A percentile compares a stretch with the other conserved stretches of the same genome.
Conservation (phyloP, 2,797 vertebrate species). For the Hapalemur alaotrensis region DNA sequence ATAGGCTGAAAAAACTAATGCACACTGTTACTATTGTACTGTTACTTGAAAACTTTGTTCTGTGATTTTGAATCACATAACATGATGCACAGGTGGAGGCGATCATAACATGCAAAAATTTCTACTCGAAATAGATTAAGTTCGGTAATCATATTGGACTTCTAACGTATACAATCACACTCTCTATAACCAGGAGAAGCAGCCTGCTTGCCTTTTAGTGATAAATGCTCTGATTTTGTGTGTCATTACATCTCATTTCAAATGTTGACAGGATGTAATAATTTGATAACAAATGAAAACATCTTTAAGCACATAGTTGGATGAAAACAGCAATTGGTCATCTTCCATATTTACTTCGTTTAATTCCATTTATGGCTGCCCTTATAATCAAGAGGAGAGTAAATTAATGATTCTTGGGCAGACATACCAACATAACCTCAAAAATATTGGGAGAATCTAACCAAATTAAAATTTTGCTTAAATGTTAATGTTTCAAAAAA, state of each 20-base stretch:
- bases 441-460: constrained; percentile 69
- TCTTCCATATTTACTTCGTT: constrained; percentile 79
- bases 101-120: constrained; percentile 71
- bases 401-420: constrained; percentile 66
- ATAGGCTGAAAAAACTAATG: constrained; percentile 44
- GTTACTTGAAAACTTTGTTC: constrained; percentile 65
- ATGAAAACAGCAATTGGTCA: constrained; percentile 82
- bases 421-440: constrained; percentile 57
- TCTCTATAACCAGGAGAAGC: constrained; percentile 75
- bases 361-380: constrained; percentile 73
- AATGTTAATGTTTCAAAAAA: constrained; percentile 57
- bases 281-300: constrained; percentile 85
- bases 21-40: constrained; percentile 22
- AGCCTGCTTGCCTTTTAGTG: constrained; percentile 75
- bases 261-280: constrained; percentile 79
- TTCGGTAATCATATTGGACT: constrained; percentile 76
- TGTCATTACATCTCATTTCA: constrained; percentile 81
- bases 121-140: constrained; percentile 76
- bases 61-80: constrained; percentile 51
- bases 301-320: constrained; percentile 75
- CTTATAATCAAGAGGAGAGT: constrained; percentile 74
- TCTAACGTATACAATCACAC: constrained; percentile 67
- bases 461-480: constrained; percentile 61
- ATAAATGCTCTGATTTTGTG: constrained; percentile 80
- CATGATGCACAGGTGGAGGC: constrained; percentile 70